A percentile compares a stretch with the other conserved stretches of the same genome.
These are phyloP conservation scores for Pentalonia nigronervosa DNA, from an alignment of 1,140 invertebrate genomes.

Conservation along the genomic window DNA sequence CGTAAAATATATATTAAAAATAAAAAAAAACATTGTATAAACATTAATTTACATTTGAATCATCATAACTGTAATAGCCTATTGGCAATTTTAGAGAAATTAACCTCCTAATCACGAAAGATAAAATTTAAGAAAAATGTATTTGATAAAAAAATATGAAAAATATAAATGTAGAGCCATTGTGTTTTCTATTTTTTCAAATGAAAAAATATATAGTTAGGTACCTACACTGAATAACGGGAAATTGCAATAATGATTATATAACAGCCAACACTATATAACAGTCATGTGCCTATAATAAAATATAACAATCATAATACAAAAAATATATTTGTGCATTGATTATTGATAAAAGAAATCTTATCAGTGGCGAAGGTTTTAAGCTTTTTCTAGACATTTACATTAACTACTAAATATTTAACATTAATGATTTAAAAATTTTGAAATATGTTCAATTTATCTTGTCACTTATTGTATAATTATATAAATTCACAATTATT, in stretches of 20 bases:
- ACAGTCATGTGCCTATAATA: neutral
- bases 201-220: too few species aligned
- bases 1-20: neutral
- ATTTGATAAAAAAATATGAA: neutral
- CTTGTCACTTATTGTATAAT: constrained; percentile 1
- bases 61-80: neutral
- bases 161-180: neutral
- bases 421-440: neutral
- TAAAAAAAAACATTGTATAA: neutral
- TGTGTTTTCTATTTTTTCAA: too few species aligned
- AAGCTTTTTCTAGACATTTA: neutral
- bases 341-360: neutral
- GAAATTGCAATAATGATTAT: too few species aligned
- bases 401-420: neutral
- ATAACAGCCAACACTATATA: neutral
- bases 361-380: neutral
- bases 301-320: neutral
- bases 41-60: neutral
- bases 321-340: neutral
- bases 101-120: neutral
- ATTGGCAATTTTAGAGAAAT: neutral
- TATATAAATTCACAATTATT: neutral
- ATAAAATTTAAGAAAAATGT: neutral
- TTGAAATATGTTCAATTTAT: constrained; percentile 7
- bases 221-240: too few species aligned